Evolutionary conservation across 2,113 vertebrate genomes (phyloP), one percentile per base, ranked within the genome.

Genomic region (Xenus cinereus): DNA sequence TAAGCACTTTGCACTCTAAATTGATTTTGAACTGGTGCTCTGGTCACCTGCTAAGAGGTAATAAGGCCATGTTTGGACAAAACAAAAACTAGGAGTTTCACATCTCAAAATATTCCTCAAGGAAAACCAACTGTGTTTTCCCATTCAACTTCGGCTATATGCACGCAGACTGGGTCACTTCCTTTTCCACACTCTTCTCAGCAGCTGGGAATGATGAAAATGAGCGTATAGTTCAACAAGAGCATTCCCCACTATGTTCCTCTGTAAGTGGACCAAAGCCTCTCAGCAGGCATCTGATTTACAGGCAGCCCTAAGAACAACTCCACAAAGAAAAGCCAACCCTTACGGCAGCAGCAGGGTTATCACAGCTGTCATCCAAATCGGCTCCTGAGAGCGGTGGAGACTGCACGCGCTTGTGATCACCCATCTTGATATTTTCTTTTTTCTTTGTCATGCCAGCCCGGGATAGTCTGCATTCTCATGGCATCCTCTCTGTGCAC

Each of bases 71-170:
- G 2, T 23, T 24, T 63, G 64, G 37, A 20, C 24, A 5, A 45
- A 72, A 43, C 19, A 68, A 22, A 73, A 77, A 8, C 8, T 9
- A 20, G 9, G 15, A 41, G 27, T 41, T 84, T 54, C 39, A 22
- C 1, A 0, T 17, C 79, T 75, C 37, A 24, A 72, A 60, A 39
- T 43, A 39, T 53, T 68, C n/a, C 48, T 27, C 57, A 27, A 11
- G 12, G 22, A 51, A 90, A 66, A 64, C 16, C 4, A 0, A 60
- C 23, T 2, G 18, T 26, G 33, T 30, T 41, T 63, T 56, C 45
- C 43, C 19, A 5, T 2, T 4, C 1, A 2, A 14, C n/a, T 71
- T 26, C 10, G 51, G 53, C 57, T 63, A n/a, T 6, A 14, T 0
- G 1, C 30, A 19, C 2, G 0, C 33, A 57, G 22, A 39, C 19